phyloP scores from a whole-genome alignment of 2,113 vertebrate genomes.

The Herpailurus yagouaroundi region DNA sequence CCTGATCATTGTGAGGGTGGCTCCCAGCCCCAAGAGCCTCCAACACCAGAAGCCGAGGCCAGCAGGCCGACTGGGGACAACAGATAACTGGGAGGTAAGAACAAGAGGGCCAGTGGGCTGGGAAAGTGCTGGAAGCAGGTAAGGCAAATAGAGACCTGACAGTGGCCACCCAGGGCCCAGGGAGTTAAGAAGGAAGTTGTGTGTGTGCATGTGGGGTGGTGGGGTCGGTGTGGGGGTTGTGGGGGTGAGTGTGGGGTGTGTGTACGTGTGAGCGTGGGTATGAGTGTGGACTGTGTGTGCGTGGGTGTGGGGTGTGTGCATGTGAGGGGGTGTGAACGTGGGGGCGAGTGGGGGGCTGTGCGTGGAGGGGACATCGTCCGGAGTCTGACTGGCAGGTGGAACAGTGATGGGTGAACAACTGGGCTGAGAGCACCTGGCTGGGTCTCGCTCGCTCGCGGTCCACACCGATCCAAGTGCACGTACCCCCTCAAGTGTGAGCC shows the following conservation, averaged over 20 bases:
- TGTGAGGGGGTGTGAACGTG: not conserved
- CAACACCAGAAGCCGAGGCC: not conserved
- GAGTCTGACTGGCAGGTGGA: not conserved
- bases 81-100: not conserved
- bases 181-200: accelerated
- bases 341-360: too few relatives aligned
- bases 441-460: accelerated
- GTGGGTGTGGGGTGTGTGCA: too few relatives aligned
- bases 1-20: not conserved
- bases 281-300: too few relatives aligned
- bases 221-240: too few relatives aligned
- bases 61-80: too few relatives aligned
- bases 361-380: not conserved
- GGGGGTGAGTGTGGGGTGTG: too few relatives aligned
- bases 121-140: not conserved
- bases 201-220: accelerated
- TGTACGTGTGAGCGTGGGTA: too few relatives aligned
- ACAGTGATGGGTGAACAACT: not conserved
- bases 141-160: accelerated
- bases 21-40: not conserved
- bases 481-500: not conserved
- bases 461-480: accelerated
- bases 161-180: not conserved
- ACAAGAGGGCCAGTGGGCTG: too few relatives aligned
- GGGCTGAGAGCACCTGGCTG: not conserved